A percentile compares a stretch with the other conserved stretches of the same genome.
phyloP scores from a whole-genome alignment of 2,113 vertebrate genomes.

The Jacana jacana region DNA sequence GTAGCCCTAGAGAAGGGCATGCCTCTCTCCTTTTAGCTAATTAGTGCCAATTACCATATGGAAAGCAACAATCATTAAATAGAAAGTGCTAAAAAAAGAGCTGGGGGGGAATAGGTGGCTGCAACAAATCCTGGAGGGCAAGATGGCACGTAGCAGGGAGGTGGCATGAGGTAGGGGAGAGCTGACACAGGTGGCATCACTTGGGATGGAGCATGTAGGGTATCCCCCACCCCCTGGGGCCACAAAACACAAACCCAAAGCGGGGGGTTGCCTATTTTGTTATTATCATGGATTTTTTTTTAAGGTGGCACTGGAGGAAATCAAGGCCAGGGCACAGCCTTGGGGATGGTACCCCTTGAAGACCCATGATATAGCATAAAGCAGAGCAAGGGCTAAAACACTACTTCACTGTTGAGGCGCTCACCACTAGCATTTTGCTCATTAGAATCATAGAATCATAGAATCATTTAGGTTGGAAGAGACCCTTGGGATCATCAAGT shows the following conservation, averaged over 20 bases:
- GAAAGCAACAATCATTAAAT: not conserved
- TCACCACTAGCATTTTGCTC: not conserved
- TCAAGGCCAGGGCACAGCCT: not conserved
- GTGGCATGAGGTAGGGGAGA: rapidly evolving
- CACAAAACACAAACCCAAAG: too few relatives aligned
- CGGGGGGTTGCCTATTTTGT: not conserved
- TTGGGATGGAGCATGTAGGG: too few relatives aligned
- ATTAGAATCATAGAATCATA: too few relatives aligned
- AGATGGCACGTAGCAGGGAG: not conserved
- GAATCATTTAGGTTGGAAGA: too few relatives aligned
- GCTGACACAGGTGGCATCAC: too few relatives aligned
- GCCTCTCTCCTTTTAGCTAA: not conserved
- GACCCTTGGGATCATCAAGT: too few relatives aligned
- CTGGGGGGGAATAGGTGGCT: not conserved
- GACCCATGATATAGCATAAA: rapidly evolving
- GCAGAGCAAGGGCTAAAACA: not conserved
- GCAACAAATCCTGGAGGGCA: not conserved
- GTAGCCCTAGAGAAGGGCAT: not conserved
- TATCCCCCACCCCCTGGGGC: too few relatives aligned
- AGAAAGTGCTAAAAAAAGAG: not conserved
- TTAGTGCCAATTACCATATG: not conserved
- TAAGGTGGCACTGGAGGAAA: not conserved
- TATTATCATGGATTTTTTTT: not conserved
- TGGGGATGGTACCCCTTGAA: not conserved
- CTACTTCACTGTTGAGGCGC: not conserved